Evolutionary conservation across 2,113 vertebrate species (phyloP).

Genomic region (Pachycephala philippinensis): DNA sequence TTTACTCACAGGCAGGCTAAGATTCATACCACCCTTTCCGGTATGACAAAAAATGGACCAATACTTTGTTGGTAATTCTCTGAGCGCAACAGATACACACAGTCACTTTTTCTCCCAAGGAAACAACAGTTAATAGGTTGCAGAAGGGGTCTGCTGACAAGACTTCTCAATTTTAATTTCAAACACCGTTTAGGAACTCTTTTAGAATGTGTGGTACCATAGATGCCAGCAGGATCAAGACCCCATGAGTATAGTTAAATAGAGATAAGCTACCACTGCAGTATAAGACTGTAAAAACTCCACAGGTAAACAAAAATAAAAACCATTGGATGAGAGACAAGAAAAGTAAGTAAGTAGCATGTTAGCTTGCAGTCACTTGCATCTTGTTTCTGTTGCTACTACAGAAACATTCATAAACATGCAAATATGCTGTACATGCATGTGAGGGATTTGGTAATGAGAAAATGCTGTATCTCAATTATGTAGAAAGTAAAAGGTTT

Average conservation of each 20-base stretch:
- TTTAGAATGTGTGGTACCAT: background rate
- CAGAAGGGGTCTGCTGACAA: background rate
- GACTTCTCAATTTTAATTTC: background rate
- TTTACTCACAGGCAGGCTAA: background rate
- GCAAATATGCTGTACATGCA: accelerated
- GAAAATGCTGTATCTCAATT: background rate
- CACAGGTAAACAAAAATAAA: background rate
- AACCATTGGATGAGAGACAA: background rate
- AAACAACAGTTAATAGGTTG: background rate
- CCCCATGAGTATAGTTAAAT: background rate
- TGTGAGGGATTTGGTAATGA: background rate
- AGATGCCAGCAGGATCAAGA: background rate
- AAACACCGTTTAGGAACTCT: background rate
- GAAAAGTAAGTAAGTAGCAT: background rate
- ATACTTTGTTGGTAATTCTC: background rate
- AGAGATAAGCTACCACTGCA: background rate
- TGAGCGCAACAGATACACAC: background rate
- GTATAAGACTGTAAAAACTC: background rate
- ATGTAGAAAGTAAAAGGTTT: background rate
- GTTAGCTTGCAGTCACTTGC: background rate
- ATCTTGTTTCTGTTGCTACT: background rate
- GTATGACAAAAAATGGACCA: background rate
- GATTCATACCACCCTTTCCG: background rate
- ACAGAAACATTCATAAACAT: background rate
- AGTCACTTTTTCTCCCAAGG: background rate